phyloP scores from a whole-genome alignment of 2,113 vertebrate species.

The Neotoma lepida region DNA sequence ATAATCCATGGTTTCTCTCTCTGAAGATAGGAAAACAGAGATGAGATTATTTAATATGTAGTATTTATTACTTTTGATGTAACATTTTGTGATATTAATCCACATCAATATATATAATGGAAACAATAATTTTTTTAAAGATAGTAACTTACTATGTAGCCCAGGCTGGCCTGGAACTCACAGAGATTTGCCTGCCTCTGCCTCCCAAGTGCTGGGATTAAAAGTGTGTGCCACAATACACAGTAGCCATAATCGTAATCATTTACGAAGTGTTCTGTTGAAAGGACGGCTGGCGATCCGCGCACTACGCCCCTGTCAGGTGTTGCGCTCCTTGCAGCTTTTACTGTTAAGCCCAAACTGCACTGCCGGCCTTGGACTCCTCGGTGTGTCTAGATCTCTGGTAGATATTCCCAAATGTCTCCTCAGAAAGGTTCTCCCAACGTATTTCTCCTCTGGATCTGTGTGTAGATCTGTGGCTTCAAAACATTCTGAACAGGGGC shows the following conservation, averaged over 20 bases:
- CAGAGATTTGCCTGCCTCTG: not conserved
- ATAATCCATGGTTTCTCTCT: not conserved
- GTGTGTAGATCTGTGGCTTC: not conserved
- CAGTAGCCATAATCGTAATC: not conserved
- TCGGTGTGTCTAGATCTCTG: not conserved
- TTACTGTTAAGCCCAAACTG: not conserved
- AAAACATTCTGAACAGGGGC: not conserved
- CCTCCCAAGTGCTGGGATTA: not conserved
- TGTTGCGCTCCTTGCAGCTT: too few relatives aligned
- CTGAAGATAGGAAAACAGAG: not conserved
- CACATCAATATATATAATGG: not conserved
- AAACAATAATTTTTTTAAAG: not conserved
- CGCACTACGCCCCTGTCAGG: rapidly evolving
- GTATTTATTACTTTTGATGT: not conserved
- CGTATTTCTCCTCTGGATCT: too few relatives aligned
- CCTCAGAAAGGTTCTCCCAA: not conserved
- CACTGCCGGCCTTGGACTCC: not conserved
- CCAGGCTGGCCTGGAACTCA: not conserved
- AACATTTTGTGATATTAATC: not conserved
- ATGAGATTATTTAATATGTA: not conserved
- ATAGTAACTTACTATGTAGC: not conserved
- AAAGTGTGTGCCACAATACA: not conserved
- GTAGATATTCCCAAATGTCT: not conserved
- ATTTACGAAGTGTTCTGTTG: rapidly evolving
- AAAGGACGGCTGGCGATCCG: not conserved